phyloP scores from a whole-genome alignment of 1,140 invertebrate genomes.

The Steinernema feltiae region DNA sequence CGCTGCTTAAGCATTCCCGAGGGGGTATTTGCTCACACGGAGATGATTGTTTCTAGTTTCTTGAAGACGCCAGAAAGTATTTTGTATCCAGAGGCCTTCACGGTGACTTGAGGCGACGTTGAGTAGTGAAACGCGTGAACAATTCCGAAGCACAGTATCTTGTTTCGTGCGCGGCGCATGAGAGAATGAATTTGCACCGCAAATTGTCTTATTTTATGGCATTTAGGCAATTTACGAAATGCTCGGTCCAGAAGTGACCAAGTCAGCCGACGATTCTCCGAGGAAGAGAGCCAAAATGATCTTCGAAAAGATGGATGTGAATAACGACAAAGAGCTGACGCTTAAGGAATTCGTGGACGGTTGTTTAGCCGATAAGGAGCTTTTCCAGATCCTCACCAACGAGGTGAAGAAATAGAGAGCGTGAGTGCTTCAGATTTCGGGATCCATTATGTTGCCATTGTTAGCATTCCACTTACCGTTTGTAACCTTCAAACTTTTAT shows the following conservation, averaged over 20 bases:
- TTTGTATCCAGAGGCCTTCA: no score
- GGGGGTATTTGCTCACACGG: not conserved
- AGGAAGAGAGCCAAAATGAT: conserved; percentile 95
- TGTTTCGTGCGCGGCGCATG: no score
- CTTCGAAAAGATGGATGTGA: conserved; percentile 97
- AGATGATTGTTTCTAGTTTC: conserved; percentile 13
- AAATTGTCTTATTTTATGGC: conserved; percentile 12
- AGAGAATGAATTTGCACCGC: not conserved
- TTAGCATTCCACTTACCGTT: not conserved
- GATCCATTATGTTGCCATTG: not conserved
- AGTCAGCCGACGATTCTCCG: conserved; percentile 65
- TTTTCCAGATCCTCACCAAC: conserved; percentile 57
- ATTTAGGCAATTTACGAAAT: conserved; percentile 95
- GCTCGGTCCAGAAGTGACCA: conserved; percentile 86
- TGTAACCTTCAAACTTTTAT: not conserved
- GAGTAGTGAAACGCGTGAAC: no score
- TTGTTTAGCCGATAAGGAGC: conserved; percentile 80
- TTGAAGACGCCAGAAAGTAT: no score
- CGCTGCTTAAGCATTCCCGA: not conserved
- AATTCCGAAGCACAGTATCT: no score
- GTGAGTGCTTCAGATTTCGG: not conserved
- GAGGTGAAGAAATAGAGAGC: conserved; percentile 42
- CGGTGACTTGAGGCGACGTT: no score
- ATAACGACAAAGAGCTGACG: conserved; percentile 93
- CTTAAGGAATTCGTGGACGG: conserved; percentile 98